phyloP scores from a whole-genome alignment of 2,888 invertebrate genomes.

The Teinopalpus imperialis region DNA sequence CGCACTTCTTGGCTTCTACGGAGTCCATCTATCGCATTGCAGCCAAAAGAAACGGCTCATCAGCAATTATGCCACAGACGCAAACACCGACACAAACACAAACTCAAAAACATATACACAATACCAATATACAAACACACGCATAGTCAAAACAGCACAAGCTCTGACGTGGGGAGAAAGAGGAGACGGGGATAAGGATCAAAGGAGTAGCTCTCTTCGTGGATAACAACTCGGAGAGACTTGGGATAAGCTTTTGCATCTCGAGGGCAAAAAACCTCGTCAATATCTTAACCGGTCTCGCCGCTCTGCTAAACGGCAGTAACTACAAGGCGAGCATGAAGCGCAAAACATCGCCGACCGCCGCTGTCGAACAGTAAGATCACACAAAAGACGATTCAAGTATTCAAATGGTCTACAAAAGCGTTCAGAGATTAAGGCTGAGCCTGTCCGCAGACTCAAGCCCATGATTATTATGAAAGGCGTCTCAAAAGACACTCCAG shows the following conservation, averaged over 20 bases:
- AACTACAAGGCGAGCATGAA: slow-evolving; percentile 1
- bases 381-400: too few species aligned
- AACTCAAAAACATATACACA: slow-evolving; percentile 22
- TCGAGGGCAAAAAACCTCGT: neutral
- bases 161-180: neutral
- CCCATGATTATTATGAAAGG: too few species aligned
- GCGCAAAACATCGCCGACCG: slow-evolving; percentile 3
- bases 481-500: too few species aligned
- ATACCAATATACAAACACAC: neutral
- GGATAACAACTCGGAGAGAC: neutral
- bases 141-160: neutral
- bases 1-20: too few species aligned
- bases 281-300: neutral
- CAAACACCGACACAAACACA: too few species aligned
- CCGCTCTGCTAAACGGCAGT: neutral
- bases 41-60: too few species aligned
- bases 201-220: neutral
- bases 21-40: too few species aligned
- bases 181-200: too few species aligned
- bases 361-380: neutral
- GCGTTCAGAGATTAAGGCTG: too few species aligned
- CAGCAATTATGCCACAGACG: too few species aligned
- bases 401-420: too few species aligned
- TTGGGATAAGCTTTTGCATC: neutral
- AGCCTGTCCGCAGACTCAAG: too few species aligned